Evolutionary conservation across 2,888 invertebrate species (phyloP), one percentile per base, ranked within the genome.

Genomic region (Tromatobia lineatoria): DNA sequence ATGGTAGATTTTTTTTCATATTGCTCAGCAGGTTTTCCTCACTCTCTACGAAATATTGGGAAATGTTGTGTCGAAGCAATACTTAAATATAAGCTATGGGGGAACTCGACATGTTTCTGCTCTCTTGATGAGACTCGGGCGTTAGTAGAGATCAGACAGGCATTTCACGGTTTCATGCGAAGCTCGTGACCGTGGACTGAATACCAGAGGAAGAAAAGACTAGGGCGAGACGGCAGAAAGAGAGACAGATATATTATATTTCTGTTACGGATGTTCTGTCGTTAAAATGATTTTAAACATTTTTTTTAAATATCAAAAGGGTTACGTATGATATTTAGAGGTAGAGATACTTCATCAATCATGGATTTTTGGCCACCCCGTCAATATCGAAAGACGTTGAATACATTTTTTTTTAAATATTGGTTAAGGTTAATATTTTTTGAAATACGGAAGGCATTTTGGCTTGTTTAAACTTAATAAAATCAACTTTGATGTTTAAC

Each of bases 121-220:
- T 66, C 1, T 23, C 20, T 20, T 15, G n/a, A 71, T 71, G 52
- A 23, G 38, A 57, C 38, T 10, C 54, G 15, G n/a, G 67, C 25
- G 23, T 11, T 57, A 38, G 50, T n/a, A 25, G 15, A 75, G 66
- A 66, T 42, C 42, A 20, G 66, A 66, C 66, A 42, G 52, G 52
- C 52, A 66, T 75, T 54, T 75, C 66, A 42, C 50, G 47, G n/a
- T 66, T 75, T 75, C 38, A 3, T 23, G 54, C 23, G 52, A 66
- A 52, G 54, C 54, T 52, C 52, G 66, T 54, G 75, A 75, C 75
- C 75, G 42, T 75, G 75, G 38, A 52, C 75, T 52, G 20, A 66
- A 75, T 75, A 66, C 75, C 66, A 15, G 11, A 20, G 38, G 66
- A 42, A 42, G 10, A 25, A n/a, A 54, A 34, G 25, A 54, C 34